Percentiles rank a stretch among this genome's conserved stretches.
phyloP scores from a whole-genome alignment of 2,888 invertebrate genomes.

The Agriopis aurantiaria region DNA sequence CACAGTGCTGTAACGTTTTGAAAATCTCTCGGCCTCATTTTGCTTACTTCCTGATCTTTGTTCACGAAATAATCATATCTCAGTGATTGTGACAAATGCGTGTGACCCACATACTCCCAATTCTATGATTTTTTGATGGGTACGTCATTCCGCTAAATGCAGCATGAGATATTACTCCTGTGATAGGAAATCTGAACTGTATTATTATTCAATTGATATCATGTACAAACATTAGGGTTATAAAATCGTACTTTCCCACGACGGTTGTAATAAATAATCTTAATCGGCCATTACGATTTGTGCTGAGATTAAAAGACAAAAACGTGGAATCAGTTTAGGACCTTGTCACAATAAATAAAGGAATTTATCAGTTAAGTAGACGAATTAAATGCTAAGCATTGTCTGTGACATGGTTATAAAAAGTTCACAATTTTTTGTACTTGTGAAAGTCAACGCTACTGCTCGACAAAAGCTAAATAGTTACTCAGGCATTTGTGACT shows the following conservation, averaged over 20 bases:
- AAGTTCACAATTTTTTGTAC: neutral
- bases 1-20: neutral
- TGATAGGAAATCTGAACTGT: conserved; percentile 21
- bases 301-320: conserved; percentile 19
- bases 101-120: conserved; percentile 9
- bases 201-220: conserved; percentile 24
- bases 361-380: neutral
- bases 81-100: conserved; percentile 11
- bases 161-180: neutral
- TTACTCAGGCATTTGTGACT: conserved; percentile 17
- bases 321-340: conserved; percentile 2
- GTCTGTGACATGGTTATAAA: conserved; percentile 7
- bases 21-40: neutral
- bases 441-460: neutral
- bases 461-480: conserved; percentile 5
- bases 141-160: conserved; percentile 15
- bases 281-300: conserved; percentile 41
- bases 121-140: conserved; percentile 11
- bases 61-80: neutral
- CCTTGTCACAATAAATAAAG: conserved; percentile 9
- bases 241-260: conserved; percentile 42
- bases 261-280: conserved; percentile 39
- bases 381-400: neutral
- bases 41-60: neutral
- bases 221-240: conserved; percentile 26